Conservation (phyloP, 2,797 vertebrate species). For the Darevskia mixta region DNA sequence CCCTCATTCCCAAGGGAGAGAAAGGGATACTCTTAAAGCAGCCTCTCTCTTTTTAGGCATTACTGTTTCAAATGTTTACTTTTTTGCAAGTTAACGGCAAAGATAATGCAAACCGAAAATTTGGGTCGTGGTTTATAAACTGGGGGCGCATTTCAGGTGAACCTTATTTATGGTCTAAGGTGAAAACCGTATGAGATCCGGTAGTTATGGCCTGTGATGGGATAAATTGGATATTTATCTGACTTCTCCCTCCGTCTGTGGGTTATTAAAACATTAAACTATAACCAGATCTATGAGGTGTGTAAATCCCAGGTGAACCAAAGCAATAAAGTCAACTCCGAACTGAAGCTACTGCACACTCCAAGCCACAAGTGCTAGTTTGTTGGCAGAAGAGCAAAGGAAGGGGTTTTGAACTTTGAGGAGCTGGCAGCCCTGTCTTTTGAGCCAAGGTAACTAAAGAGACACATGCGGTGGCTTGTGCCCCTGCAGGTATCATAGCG, state of each 20-base stretch:
- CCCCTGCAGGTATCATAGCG: background rate
- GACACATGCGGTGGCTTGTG: background rate
- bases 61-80: conserved; percentile 47
- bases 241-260: conserved; percentile 42
- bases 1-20: conserved; percentile 43
- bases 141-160: conserved; percentile 22
- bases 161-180: conserved; percentile 51
- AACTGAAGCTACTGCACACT: conserved; percentile 32
- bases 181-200: conserved; percentile 43
- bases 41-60: conserved; percentile 31
- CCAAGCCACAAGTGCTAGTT: conserved; percentile 39
- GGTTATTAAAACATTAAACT: conserved; percentile 46
- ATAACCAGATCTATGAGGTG: conserved; percentile 15
- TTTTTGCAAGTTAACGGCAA: conserved; percentile 44
- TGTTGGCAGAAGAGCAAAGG: background rate
- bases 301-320: conserved; percentile 37
- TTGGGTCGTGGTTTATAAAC: conserved; percentile 24
- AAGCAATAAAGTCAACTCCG: conserved; percentile 30
- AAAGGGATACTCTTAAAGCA: conserved; percentile 48
- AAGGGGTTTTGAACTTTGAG: background rate
- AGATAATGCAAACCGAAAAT: conserved; percentile 36
- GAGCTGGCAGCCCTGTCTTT: background rate
- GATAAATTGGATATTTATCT: conserved; percentile 45
- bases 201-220: conserved; percentile 45
- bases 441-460: background rate